These are phyloP conservation scores for Lophius americanus DNA, from an alignment of 2,797 vertebrate species.

Conservation along the genomic window DNA sequence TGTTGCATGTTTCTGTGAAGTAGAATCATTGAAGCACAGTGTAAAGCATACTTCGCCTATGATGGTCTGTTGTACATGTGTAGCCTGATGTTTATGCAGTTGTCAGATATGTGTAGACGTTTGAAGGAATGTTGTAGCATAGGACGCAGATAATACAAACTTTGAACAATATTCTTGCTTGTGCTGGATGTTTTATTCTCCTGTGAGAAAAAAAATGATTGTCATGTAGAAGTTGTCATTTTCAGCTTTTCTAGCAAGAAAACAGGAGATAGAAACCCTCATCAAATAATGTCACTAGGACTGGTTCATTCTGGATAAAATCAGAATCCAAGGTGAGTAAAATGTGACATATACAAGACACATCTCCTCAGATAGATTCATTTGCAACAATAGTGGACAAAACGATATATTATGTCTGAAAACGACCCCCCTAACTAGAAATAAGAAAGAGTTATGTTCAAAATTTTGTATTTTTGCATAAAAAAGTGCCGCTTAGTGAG, in stretches of 20 bases:
- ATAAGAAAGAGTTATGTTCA: too few relatives aligned
- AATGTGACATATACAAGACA: too few relatives aligned
- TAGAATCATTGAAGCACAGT: slow-evolving; percentile 53
- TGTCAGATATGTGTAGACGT: slow-evolving; percentile 57
- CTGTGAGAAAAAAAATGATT: not conserved
- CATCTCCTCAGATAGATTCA: too few relatives aligned
- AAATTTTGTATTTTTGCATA: too few relatives aligned
- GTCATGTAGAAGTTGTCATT: not conserved
- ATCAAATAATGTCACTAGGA: not conserved
- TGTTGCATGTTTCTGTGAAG: slow-evolving; percentile 72
- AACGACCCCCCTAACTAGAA: too few relatives aligned
- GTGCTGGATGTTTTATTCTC: slow-evolving; percentile 32
- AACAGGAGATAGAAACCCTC: not conserved
- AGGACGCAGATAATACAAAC: slow-evolving; percentile 68
- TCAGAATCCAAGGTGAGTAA: too few relatives aligned
- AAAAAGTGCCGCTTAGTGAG: too few relatives aligned
- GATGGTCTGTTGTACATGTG: slow-evolving; percentile 53
- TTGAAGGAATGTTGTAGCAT: slow-evolving; percentile 54
- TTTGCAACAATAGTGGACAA: too few relatives aligned
- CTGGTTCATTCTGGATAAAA: too few relatives aligned
- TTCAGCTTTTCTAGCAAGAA: not conserved
- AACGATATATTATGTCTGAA: too few relatives aligned
- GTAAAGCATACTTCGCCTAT: slow-evolving; percentile 55
- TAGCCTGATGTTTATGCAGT: slow-evolving; percentile 64
- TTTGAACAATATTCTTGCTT: slow-evolving; percentile 40